These are phyloP conservation scores for Papilio aristodemus DNA, from an alignment of 1,140 invertebrate genomes.

Conservation along the genomic window DNA sequence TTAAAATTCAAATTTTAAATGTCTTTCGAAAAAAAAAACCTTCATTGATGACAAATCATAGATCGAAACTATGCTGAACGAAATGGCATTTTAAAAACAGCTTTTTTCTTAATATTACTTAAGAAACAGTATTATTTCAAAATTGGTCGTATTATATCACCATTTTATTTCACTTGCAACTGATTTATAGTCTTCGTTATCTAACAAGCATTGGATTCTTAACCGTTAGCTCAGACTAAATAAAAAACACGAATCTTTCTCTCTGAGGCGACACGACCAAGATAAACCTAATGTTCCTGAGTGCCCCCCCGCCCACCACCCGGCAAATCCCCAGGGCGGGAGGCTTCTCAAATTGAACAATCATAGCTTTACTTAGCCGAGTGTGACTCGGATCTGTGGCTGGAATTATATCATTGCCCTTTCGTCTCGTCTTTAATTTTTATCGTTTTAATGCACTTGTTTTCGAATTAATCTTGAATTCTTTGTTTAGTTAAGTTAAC, in stretches of 20 bases:
- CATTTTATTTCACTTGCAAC: not conserved
- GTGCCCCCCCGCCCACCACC: conserved; percentile 20
- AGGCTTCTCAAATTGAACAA: conserved; percentile 37
- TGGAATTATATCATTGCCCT: conserved; percentile 15
- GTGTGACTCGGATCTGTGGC: conserved; percentile 26
- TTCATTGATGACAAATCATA: too few species aligned
- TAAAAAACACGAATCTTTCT: conserved; percentile 29
- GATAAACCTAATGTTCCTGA: conserved; percentile 34
- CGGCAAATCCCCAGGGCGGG: conserved; percentile 15
- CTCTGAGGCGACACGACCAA: conserved; percentile 14
- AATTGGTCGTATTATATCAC: not conserved
- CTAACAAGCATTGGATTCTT: conserved; percentile 25
- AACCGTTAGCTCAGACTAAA: conserved; percentile 27
- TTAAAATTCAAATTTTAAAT: too few species aligned
- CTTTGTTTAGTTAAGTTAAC: too few species aligned
- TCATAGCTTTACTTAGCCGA: conserved; percentile 37
- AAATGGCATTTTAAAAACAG: too few species aligned
- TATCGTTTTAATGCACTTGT: not conserved
- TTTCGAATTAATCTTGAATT: not conserved
- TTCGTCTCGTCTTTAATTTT: not conserved
- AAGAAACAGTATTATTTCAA: not conserved
- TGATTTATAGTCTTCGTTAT: not conserved
- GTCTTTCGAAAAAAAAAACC: too few species aligned
- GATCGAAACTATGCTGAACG: too few species aligned
- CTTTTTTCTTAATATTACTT: too few species aligned